Evolutionary conservation across 2,113 vertebrate species (phyloP), one percentile per base, ranked within the genome.

Genomic region (Dipodomys ordii): DNA sequence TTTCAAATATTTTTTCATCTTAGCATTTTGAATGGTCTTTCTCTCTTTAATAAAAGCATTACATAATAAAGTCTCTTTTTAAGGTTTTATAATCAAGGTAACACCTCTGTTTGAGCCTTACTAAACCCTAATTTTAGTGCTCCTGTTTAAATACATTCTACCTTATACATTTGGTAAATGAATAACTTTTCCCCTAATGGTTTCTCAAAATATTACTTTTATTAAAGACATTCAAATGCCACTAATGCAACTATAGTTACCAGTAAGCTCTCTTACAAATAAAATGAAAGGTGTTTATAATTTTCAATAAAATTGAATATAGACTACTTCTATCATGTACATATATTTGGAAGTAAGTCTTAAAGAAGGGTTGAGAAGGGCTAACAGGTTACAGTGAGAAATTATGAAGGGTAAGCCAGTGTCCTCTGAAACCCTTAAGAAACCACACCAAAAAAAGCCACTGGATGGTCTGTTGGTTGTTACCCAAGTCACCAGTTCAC

Each of bases 311-410:
- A 20, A 91, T 18, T 68, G 19, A 78, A 44, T 60, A 76, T 46
- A 3, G 44, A 85, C 15, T 49, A 64, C 71, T 80, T 83, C n/a
- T 57, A 64, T 65, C 83, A 49, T 7, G 32, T 35, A 79, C 25
- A 53, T 49, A 9, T 85, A 84, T 90, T 85, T 60, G 86, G 25
- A 72, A 87, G 64, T 86, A 91, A 65, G 83, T 83, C 20, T 91
- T 44, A 83, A 39, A 8, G 44, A 69, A 69, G 30, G 4, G 65
- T 72, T 79, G 27, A 67, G 4, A 30, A 81, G 7, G 28, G 71
- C n/a, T 27, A 67, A 72, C 35, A 16, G 9, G 35, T 10, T 65
- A 28, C 23, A 84, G 35, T 19, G 72, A 44, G 81, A 67, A 80
- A 28, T 68, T 25, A 16, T 8, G 30, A 69, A 28, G 10, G 18